Conservation (phyloP, 2,797 vertebrate species). For the Muraenolepis orangiensis region DNA sequence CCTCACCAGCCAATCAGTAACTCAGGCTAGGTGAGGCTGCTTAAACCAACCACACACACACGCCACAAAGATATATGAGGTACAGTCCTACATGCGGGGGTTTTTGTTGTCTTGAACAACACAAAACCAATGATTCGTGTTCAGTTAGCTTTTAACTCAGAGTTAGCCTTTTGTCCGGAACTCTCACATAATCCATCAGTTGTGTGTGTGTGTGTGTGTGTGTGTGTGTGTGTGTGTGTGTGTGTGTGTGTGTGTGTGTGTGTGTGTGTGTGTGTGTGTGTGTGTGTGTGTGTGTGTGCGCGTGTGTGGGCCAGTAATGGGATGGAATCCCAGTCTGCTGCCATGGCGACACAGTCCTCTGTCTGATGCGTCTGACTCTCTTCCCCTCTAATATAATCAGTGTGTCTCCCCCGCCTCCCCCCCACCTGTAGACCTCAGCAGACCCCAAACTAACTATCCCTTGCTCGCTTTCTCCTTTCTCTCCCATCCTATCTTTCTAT, state of each 20-base stretch:
- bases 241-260: neutral
- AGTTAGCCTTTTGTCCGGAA: neutral
- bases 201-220: neutral
- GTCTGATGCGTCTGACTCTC: neutral
- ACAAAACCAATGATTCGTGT: too few relatives aligned
- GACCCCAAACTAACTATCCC: too few relatives aligned
- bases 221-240: neutral
- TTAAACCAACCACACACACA: too few relatives aligned
- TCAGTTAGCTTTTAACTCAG: too few relatives aligned
- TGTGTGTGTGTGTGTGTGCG: neutral
- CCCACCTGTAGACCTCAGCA: too few relatives aligned
- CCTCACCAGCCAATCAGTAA: too few relatives aligned
- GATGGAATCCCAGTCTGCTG: constrained; percentile 3
- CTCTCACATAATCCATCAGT: neutral
- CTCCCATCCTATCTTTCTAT: too few relatives aligned
- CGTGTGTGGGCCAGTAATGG: neutral
- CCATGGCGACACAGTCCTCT: constrained; percentile 16
- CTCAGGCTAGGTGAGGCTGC: too few relatives aligned
- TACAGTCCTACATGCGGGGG: too few relatives aligned
- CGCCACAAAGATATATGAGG: too few relatives aligned
- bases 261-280: neutral
- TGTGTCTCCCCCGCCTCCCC: neutral
- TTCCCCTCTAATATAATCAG: constrained; percentile 10
- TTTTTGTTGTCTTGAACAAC: too few relatives aligned
- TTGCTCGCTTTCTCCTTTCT: too few relatives aligned